Conservation (phyloP, 2,113 vertebrate species). For the Lasiurus borealis region DNA sequence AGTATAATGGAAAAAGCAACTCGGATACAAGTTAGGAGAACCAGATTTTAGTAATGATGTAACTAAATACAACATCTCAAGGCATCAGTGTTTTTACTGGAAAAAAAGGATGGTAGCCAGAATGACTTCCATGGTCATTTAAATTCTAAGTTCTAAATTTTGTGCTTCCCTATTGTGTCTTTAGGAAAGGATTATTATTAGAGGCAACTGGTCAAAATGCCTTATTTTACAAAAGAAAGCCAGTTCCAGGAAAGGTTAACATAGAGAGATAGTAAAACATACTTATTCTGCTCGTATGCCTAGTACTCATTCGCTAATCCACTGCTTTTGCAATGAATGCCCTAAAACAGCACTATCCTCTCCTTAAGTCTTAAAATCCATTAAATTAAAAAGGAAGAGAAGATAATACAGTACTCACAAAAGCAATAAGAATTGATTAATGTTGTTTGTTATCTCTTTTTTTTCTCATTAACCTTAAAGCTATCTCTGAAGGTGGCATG, state of each 20-base stretch:
- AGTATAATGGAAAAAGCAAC: background rate
- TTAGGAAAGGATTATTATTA: slow-evolving; percentile 34
- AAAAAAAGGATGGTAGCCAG: background rate
- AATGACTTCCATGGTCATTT: background rate
- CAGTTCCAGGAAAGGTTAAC: background rate
- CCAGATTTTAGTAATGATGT: background rate
- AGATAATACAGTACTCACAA: background rate
- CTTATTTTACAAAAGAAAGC: slow-evolving; percentile 11
- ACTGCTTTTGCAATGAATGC: background rate
- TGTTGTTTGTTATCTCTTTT: background rate
- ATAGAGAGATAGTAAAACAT: background rate
- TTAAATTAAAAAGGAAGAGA: background rate
- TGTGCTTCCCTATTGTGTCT: background rate
- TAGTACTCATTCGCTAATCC: background rate
- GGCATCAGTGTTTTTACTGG: background rate
- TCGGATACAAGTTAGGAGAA: background rate
- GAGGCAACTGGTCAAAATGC: background rate
- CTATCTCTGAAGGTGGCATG: background rate
- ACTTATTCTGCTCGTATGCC: background rate
- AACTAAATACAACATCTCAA: slow-evolving; percentile 1
- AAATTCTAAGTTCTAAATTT: slow-evolving; percentile 33
- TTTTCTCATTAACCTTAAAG: background rate
- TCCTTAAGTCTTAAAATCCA: slow-evolving; percentile 48
- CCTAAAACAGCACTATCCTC: background rate
- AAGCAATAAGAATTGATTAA: background rate